These are phyloP conservation scores for Acomys russatus DNA, from an alignment of 2,797 vertebrate species.

Conservation along the genomic window DNA sequence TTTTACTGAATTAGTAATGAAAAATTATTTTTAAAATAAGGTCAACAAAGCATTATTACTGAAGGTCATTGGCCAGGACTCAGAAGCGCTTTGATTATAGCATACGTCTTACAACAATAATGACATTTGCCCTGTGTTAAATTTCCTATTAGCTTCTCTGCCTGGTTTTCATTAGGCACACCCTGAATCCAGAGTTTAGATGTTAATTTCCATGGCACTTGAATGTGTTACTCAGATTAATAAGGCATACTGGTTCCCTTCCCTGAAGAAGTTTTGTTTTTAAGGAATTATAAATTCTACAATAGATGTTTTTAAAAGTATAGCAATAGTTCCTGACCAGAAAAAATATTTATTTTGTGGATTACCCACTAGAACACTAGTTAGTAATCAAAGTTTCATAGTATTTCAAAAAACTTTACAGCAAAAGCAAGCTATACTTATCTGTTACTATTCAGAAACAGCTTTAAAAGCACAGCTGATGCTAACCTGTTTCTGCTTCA, in stretches of 20 bases:
- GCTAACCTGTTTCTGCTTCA: not conserved
- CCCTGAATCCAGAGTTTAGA: slow-evolving; percentile 79
- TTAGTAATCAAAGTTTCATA: slow-evolving; percentile 31
- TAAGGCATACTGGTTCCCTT: slow-evolving; percentile 57
- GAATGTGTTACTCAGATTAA: slow-evolving; percentile 80
- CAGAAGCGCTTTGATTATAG: slow-evolving; percentile 81
- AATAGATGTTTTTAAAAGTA: slow-evolving; percentile 27
- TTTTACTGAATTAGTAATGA: slow-evolving; percentile 81
- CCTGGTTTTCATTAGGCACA: slow-evolving; percentile 80
- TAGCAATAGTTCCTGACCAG: not conserved
- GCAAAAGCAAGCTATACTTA: slow-evolving; percentile 13
- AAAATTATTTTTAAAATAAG: slow-evolving; percentile 84
- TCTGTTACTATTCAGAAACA: slow-evolving; percentile 1
- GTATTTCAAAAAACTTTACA: slow-evolving; percentile 2
- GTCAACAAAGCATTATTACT: slow-evolving; percentile 83
- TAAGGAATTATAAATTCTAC: slow-evolving; percentile 9
- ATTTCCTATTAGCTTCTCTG: slow-evolving; percentile 82
- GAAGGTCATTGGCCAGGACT: slow-evolving; percentile 78
- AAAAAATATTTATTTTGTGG: slow-evolving; percentile 64
- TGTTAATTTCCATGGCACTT: slow-evolving; percentile 78
- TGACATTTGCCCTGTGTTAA: slow-evolving; percentile 84
- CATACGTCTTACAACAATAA: slow-evolving; percentile 80
- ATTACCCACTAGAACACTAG: not conserved
- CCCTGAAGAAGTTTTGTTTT: slow-evolving; percentile 55
- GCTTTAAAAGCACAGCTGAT: not conserved